Evolutionary conservation across 2,113 vertebrate species (phyloP), one percentile per base, ranked within the genome.

Genomic region (Hemicordylus capensis): DNA sequence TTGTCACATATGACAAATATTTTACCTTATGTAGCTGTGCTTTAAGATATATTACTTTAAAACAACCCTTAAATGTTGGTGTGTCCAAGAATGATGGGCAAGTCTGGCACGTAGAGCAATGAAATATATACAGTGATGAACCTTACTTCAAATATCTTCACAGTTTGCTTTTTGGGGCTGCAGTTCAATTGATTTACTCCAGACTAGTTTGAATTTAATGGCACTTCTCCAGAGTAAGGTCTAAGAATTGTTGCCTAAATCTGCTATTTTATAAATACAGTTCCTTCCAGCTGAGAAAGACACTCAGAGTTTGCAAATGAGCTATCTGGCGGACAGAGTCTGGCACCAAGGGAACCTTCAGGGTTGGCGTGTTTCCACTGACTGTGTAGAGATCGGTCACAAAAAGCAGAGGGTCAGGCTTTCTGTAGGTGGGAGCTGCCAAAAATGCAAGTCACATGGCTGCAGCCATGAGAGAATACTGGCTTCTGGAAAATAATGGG

Each of bases 261-360:
- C 54, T 42, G 3, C 58, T 63, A 61, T 73, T 82, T 80, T 85
- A 69, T 73, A 46, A 86, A 64, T 72, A 44, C 12, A 76, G 3
- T 6, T 88, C 34, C 83, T 87, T 92, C 84, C 39, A 31, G 0
- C 44, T 83, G 39, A 87, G 85, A 63, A 93, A 87, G 73, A 11
- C 11, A 61, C 56, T 90, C 70, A 63, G 28, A 78, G 54, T 79
- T 90, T 84, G 75, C 63, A 48, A 81, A 83, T 63, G 90, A 85
- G 19, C 19, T 80, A 73, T 84, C 85, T 88, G 51, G 17, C 26
- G 87, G 59, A 39, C 54, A 8, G 1, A 64, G 31, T 28, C 84
- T 86, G 72, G 59, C 67, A 74, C 17, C 0, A 0, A 76, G 74
- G 77, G 85, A 82, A 79, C 9, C 70, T 12, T 83, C 9, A 6